These are phyloP conservation scores for Meda fulgida DNA, from an alignment of 2,797 vertebrate genomes.

Conservation along the genomic window DNA sequence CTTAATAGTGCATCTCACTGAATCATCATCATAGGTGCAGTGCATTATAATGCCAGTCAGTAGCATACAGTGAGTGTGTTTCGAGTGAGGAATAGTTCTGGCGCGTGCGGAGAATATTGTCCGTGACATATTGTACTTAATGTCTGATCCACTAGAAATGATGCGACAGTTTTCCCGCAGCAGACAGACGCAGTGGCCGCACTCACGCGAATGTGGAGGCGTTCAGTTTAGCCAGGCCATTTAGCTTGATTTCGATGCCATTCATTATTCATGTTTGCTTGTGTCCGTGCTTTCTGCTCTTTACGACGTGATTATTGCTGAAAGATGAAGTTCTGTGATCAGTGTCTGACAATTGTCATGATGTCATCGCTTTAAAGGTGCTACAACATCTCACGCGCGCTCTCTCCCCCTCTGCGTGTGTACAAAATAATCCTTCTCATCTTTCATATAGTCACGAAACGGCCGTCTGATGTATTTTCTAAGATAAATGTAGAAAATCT, in stretches of 20 bases:
- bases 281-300: neutral
- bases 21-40: slow-evolving; percentile 13
- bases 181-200: slow-evolving; percentile 80
- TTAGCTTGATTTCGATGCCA: neutral
- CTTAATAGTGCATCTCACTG: slow-evolving; percentile 4
- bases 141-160: slow-evolving; percentile 40
- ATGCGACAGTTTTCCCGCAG: slow-evolving; percentile 67
- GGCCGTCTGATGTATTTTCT: neutral
- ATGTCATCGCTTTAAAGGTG: slow-evolving; percentile 56
- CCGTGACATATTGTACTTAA: slow-evolving; percentile 13
- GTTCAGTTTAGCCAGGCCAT: slow-evolving; percentile 13
- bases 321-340: slow-evolving; percentile 24
- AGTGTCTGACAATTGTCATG: slow-evolving; percentile 52
- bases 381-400: slow-evolving; percentile 22
- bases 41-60: neutral
- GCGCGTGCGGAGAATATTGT: neutral
- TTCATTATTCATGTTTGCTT: slow-evolving; percentile 15
- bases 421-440: slow-evolving; percentile 14
- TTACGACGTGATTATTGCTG: slow-evolving; percentile 29
- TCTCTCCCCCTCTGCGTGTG: slow-evolving; percentile 1
- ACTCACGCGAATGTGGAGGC: neutral
- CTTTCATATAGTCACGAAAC: slow-evolving; percentile 2
- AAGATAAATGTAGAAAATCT: neutral
- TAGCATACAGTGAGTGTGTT: slow-evolving; percentile 50
- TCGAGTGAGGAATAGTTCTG: slow-evolving; percentile 23